Conservation (phyloP, 2,113 vertebrate genomes). For the Gobiocypris rarus region DNA sequence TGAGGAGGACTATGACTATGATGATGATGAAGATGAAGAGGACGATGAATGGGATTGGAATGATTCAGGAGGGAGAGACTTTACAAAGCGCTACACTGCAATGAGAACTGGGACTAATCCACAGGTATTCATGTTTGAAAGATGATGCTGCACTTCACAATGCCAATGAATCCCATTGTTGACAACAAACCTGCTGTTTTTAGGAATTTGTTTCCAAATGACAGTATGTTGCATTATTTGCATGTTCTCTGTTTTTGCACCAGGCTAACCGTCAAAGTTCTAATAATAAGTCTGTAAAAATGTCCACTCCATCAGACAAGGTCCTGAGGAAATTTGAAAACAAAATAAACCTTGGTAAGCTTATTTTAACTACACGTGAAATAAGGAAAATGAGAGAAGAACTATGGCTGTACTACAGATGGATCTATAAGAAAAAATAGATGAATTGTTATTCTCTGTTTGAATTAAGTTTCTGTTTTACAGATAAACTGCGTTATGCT, state of each 20-base stretch:
- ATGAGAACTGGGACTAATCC: conserved; percentile 70
- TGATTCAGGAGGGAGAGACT: conserved; percentile 71
- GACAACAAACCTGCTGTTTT: not conserved
- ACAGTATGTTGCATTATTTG: conserved; percentile 40
- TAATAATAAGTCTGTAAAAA: conserved; percentile 57
- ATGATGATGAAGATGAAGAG: conserved; percentile 59
- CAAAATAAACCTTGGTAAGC: conserved; percentile 77
- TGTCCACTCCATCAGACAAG: conserved; percentile 71
- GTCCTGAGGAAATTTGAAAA: conserved; percentile 76
- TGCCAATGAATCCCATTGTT: not conserved
- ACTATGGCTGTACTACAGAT: not conserved
- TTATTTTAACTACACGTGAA: not conserved
- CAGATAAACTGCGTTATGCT: conserved; percentile 71
- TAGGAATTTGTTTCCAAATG: not conserved
- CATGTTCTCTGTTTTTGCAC: not conserved
- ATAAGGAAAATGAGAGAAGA: not conserved
- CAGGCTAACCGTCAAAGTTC: conserved; percentile 60
- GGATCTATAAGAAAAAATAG: not conserved
- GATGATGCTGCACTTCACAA: not conserved
- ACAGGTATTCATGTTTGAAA: conserved; percentile 72
- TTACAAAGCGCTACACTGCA: conserved; percentile 69
- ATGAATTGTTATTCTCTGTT: not conserved
- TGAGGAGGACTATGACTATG: conserved; percentile 60
- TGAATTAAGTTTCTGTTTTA: not conserved
- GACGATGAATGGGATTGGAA: conserved; percentile 83